Evolutionary conservation across 2,888 invertebrate species (phyloP), one percentile per base, ranked within the genome.

Genomic region (Orthosia gracilis): DNA sequence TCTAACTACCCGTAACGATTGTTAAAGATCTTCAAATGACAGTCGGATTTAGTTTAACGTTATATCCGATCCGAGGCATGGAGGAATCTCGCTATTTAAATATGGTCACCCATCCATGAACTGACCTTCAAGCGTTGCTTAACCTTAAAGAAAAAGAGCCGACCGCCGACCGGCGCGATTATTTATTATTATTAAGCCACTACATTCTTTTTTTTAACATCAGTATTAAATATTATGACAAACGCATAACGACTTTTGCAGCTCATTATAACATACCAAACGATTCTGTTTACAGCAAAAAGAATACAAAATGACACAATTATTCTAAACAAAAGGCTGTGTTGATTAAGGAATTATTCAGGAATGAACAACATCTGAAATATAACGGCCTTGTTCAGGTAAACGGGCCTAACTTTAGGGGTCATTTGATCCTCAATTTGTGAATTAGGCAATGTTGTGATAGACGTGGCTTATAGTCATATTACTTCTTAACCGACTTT

Each of bases 281-380:
- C 73, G 74, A 92, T 91, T 91, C 91, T 83, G 87, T 92, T 92
- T 70, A 88, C 83, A 66, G 69, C 84, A 84, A 80, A 76, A 84
- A 84, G 94, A 95, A 95, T 94, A 88, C 84, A 77, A 89, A 94
- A 95, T 90, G 91, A 91, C 85, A 91, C 91, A 93, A 94, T 95
- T 94, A 95, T 89, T 85, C 82, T 84, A 90, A 92, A 94, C 94
- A 94, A 94, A 94, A 76, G 93, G 92, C 90, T 84, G 11, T 87
- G 90, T 91, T 94, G 92, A 94, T 94, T 94, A 94, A 93, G 91
- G 93, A 92, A 94, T 94, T 93, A 94, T 92, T 90, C 85, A 85
- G 86, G 83, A 75, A 72, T 78, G 73, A 83, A 69, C 85, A 90
- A 87, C 88, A 69, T 31, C 88, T 89, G 88, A 89, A 87, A 84